Base-by-base conservation (phyloP, 1,140 invertebrate genomes). In the Oedothorax gibbosus region DNA sequence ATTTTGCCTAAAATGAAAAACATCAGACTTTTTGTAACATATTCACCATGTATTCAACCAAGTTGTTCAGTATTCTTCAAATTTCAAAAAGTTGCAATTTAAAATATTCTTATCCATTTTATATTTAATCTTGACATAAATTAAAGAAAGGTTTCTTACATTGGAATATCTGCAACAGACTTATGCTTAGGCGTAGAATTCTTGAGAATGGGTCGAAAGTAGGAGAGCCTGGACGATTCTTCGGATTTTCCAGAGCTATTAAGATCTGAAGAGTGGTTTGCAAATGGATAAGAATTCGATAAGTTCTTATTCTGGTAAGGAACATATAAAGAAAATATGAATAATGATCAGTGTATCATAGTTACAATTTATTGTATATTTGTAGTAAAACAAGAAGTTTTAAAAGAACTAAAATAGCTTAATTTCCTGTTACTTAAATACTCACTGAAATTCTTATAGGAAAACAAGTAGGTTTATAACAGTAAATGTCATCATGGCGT, bases 121-220 rank as follows among this genome's bases (percentile, higher is more conserved):
- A 35, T 5, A 2, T 35, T 20, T 68, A 68, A 68, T 60, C 57
- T 60, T 5, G 3, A 60, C n/a, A 14, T 73, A 56, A 4, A 12
- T n/a, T 12, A 72, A 51, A 50, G n/a, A 62, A 6, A 82, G 3
- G 18, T 11, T 50, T 73, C 71, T 76, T 56, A 84, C 81, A 75
- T 76, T 35, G 81, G 81, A 51, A 75, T 84, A 66, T 84, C 72
- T 18, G 53, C 72, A 11, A 75, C 51, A 56, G 81, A 75, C 21
- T 84, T 84, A 50, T 84, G 62, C 20, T 84, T 84, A 14, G 71
- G 62, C 11, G 62, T 68, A 2, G 78, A 71, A 66, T 66, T n/a
- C 7, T 53, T 53, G 2, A 66, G 35, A 54, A 18, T 15, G 57
- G 81, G 71, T 49, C 54, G 64, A 12, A 79, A 51, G 14, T 65